These are phyloP conservation scores for Indicator maculatus DNA, from an alignment of 2,113 vertebrate genomes.

Conservation along the genomic window DNA sequence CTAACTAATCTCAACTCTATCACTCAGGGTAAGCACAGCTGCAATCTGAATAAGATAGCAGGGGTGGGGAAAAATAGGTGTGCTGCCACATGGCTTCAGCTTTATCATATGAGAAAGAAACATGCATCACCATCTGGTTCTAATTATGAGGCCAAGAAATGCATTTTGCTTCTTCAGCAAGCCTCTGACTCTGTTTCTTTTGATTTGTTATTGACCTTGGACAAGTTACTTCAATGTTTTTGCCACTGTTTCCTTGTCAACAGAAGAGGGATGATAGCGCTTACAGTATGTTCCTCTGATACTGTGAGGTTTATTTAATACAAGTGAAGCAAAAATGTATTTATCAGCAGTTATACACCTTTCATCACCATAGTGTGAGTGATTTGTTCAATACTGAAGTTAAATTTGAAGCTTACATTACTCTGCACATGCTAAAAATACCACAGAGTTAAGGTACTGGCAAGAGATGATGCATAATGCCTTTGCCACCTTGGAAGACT, in stretches of 20 bases:
- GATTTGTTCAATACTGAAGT: background rate
- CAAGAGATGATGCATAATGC: slow-evolving; percentile 13
- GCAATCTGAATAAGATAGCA: background rate
- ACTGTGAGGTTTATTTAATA: background rate
- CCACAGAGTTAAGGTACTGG: background rate
- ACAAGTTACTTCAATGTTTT: background rate
- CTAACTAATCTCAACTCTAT: background rate
- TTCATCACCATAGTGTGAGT: background rate
- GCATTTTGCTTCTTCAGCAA: background rate
- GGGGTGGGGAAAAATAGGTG: background rate
- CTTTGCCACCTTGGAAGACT: slow-evolving; percentile 47
- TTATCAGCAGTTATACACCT: background rate
- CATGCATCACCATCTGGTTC: background rate
- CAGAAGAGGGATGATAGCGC: background rate
- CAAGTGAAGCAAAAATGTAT: background rate
- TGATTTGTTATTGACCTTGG: background rate
- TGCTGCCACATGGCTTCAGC: background rate
- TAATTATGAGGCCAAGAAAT: background rate
- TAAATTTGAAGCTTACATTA: slow-evolving; percentile 4
- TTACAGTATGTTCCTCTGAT: background rate
- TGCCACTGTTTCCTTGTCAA: background rate
- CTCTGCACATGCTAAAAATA: background rate
- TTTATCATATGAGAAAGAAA: background rate
- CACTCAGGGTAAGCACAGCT: background rate
- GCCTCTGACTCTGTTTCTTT: background rate